Evolutionary conservation across 2,888 invertebrate genomes (phyloP).

Genomic region (Ypsolopha scabrella): DNA sequence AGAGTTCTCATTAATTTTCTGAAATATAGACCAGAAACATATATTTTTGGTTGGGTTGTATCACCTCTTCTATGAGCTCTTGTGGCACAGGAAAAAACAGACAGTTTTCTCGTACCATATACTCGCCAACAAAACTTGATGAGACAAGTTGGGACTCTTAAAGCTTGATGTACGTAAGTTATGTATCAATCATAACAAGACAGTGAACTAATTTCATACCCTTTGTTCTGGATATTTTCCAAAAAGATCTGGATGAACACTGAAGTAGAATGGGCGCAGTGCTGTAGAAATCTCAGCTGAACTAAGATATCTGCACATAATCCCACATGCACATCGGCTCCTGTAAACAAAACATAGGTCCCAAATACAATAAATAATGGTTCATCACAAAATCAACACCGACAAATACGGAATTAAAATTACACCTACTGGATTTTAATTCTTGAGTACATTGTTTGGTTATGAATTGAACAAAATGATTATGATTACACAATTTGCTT

Average conservation of each 20-base stretch:
- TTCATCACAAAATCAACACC: slow-evolving; percentile 2
- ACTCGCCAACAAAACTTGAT: no score
- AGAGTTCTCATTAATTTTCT: slow-evolving; percentile 92
- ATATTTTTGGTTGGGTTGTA: no score
- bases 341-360: slow-evolving; percentile 14
- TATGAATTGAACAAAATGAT: not conserved
- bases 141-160: no score
- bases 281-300: slow-evolving; percentile 91
- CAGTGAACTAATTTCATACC: slow-evolving; percentile 57
- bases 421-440: slow-evolving; percentile 44
- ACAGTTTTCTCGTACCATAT: no score
- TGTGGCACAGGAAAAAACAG: no score
- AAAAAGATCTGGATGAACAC: slow-evolving; percentile 96
- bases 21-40: slow-evolving; percentile 28
- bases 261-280: slow-evolving; percentile 93
- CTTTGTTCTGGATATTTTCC: slow-evolving; percentile 91
- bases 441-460: slow-evolving; percentile 46
- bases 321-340: slow-evolving; percentile 25
- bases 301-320: slow-evolving; percentile 65
- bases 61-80: no score
- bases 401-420: slow-evolving; percentile 2
- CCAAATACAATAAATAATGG: not conserved
- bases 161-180: slow-evolving; percentile 4
- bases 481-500: no score
- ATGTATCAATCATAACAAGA: slow-evolving; percentile 1